Percentiles rank a stretch among this genome's conserved stretches.
Evolutionary conservation across 2,888 invertebrate genomes (phyloP).

Genomic region (Caenorhabditis japonica): DNA sequence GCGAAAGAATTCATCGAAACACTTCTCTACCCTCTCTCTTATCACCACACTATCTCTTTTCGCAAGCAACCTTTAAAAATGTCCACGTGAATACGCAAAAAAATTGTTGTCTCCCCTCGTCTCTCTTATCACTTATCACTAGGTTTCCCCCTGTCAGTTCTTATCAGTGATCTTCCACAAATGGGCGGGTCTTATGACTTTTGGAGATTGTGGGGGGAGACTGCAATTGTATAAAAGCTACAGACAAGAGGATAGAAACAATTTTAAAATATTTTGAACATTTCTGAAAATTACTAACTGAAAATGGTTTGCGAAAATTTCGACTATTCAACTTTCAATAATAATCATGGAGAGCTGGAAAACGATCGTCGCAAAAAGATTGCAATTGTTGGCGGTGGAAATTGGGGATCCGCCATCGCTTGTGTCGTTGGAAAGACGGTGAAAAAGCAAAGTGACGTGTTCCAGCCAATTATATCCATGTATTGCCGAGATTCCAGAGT

Average conservation of each 20-base stretch:
- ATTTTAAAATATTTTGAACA: too few species aligned
- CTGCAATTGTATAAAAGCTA: too few species aligned
- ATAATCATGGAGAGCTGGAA: slow-evolving; percentile 18
- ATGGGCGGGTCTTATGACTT: too few species aligned
- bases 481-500: slow-evolving; percentile 74
- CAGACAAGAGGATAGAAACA: too few species aligned
- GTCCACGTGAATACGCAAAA: slow-evolving; percentile 11
- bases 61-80: slow-evolving; percentile 1
- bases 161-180: too few species aligned
- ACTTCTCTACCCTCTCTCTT: neutral
- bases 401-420: slow-evolving; percentile 94
- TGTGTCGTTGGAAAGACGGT: slow-evolving; percentile 96
- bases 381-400: slow-evolving; percentile 48
- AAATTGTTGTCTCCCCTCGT: too few species aligned
- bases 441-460: slow-evolving; percentile 83
- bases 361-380: slow-evolving; percentile 25
- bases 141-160: too few species aligned
- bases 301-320: slow-evolving; percentile 47
- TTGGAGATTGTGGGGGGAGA: too few species aligned
- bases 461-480: slow-evolving; percentile 87
- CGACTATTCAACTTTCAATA: slow-evolving; percentile 41
- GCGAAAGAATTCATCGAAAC: slow-evolving; percentile 6
- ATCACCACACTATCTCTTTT: neutral
- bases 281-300: neutral
- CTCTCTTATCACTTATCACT: too few species aligned